A percentile compares a stretch with the other conserved stretches of the same genome.
Conservation (phyloP, 2,888 invertebrate species). For the Zootermopsis nevadensis region DNA sequence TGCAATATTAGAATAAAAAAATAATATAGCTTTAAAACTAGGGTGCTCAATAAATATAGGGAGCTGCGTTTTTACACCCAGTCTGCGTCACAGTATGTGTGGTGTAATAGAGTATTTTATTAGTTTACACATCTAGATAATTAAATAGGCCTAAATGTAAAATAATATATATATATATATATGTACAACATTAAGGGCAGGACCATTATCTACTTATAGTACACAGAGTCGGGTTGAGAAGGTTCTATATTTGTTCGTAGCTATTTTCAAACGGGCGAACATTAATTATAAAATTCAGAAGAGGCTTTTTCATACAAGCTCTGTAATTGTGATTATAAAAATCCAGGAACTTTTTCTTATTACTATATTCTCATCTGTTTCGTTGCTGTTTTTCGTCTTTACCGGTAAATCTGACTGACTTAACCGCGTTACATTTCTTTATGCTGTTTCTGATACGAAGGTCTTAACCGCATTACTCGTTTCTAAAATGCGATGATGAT, state of each 20-base stretch:
- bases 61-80: constrained; percentile 54
- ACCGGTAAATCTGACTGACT: not conserved
- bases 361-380: constrained; percentile 39
- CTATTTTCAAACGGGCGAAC: constrained; percentile 53
- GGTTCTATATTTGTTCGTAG: constrained; percentile 54
- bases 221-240: constrained; percentile 51
- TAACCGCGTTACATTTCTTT: constrained; percentile 13
- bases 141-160: constrained; percentile 54
- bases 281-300: constrained; percentile 52
- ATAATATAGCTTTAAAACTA: constrained; percentile 55
- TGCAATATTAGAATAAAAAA: constrained; percentile 55
- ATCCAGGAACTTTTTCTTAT: constrained; percentile 44
- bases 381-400: constrained; percentile 2
- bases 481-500: constrained; percentile 27
- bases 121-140: constrained; percentile 54
- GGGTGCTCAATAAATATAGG: constrained; percentile 55
- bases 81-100: constrained; percentile 49
- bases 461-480: not conserved
- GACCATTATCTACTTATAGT: constrained; percentile 53
- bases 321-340: constrained; percentile 49
- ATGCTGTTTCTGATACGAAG: constrained; percentile 13
- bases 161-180: constrained; percentile 48
- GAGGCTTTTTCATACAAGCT: constrained; percentile 53
- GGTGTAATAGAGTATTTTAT: constrained; percentile 54
- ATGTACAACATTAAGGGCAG: constrained; percentile 52